A percentile compares a stretch with the other conserved stretches of the same genome.
Conservation (phyloP, 2,113 vertebrate genomes). For the Scytalopus superciliaris region DNA sequence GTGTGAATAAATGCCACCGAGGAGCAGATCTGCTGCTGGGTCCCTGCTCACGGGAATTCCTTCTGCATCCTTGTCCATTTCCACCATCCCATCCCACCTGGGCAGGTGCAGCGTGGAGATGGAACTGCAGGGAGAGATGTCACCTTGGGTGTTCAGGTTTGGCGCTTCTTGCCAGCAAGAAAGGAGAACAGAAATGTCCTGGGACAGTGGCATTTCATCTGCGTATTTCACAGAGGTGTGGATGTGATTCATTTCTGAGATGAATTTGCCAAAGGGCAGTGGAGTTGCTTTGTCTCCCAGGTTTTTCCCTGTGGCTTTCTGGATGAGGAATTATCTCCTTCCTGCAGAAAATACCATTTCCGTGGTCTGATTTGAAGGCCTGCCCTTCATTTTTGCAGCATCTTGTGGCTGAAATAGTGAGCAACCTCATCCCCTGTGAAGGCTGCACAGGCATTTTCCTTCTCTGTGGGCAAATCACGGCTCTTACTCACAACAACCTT, state of each 20-base stretch:
- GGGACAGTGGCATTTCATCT: accelerated
- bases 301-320: not conserved
- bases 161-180: not conserved
- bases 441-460: not conserved
- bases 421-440: not conserved
- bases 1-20: accelerated
- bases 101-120: not conserved
- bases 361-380: not conserved
- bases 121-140: not conserved
- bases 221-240: not conserved
- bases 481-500: not conserved
- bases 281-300: not conserved
- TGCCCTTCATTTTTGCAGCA: not conserved
- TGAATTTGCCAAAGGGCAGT: not conserved
- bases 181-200: not conserved
- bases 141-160: not conserved
- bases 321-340: not conserved
- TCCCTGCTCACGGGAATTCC: not conserved
- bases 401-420: not conserved
- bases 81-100: not conserved
- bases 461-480: too few species aligned
- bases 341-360: not conserved
- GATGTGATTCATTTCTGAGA: too few species aligned
- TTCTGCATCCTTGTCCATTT: not conserved
- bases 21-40: not conserved